Evolutionary conservation across 2,113 vertebrate species (phyloP).

Genomic region (Mirza zaza): DNA sequence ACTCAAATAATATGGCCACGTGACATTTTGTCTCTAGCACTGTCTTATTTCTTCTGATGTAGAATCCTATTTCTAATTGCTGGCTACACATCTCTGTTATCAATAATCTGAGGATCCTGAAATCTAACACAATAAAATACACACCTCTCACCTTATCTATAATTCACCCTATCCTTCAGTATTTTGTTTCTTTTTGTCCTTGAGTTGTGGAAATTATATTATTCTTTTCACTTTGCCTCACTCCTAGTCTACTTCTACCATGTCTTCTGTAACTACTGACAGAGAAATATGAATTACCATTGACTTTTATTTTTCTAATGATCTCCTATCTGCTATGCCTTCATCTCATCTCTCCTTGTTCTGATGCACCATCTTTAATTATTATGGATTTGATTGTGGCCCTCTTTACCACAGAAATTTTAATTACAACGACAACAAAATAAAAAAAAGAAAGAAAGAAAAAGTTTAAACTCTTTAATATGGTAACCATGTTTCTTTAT

Average conservation of each 20-base stretch:
- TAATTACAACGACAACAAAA: background rate
- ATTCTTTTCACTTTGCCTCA: background rate
- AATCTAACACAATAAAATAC: background rate
- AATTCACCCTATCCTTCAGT: background rate
- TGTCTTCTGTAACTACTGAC: background rate
- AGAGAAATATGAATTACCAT: background rate
- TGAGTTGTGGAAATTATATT: background rate
- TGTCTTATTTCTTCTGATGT: background rate
- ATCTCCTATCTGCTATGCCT: background rate
- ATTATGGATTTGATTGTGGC: background rate
- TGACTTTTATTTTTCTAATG: background rate
- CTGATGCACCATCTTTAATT: background rate
- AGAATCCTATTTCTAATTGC: background rate
- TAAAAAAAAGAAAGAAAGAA: background rate
- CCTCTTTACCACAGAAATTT: background rate
- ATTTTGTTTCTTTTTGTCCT: background rate
- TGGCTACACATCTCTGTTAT: background rate
- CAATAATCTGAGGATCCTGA: background rate
- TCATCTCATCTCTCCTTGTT: background rate
- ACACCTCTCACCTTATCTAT: background rate
- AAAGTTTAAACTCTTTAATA: background rate
- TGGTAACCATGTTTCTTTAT: background rate
- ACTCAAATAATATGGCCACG: background rate
- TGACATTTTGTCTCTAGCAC: background rate
- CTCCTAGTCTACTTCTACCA: background rate